phyloP scores from a whole-genome alignment of 2,113 vertebrate genomes.

The Sylvia atricapilla region DNA sequence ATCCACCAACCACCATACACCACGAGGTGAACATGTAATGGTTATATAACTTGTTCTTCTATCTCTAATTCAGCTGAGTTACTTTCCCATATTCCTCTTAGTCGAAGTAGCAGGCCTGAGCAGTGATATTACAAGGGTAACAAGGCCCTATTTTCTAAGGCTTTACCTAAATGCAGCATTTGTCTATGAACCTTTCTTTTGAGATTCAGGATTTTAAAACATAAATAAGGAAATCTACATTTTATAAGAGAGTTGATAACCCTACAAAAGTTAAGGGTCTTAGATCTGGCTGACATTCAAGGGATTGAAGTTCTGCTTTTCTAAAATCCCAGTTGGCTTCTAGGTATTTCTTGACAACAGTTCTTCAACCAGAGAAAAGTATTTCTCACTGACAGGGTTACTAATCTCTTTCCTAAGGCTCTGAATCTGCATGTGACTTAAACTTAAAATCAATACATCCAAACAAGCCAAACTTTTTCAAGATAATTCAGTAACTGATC shows the following conservation, averaged over 20 bases:
- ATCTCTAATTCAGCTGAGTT: background rate
- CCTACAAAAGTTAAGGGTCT: background rate
- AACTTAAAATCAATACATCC: background rate
- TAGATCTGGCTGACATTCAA: background rate
- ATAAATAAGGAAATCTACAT: background rate
- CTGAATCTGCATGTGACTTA: background rate
- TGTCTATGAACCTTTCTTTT: background rate
- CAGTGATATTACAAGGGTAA: too few species aligned
- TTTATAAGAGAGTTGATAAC: background rate
- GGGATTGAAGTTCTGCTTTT: background rate
- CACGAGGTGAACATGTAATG: accelerated
- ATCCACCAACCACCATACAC: background rate
- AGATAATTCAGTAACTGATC: background rate
- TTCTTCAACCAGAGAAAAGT: background rate
- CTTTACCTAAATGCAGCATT: background rate
- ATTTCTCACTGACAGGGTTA: background rate
- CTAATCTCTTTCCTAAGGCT: background rate
- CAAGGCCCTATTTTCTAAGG: background rate
- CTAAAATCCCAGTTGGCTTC: background rate
- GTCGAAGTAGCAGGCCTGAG: background rate
- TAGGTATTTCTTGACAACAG: background rate
- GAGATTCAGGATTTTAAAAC: background rate
- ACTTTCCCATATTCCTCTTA: background rate
- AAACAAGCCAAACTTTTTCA: background rate
- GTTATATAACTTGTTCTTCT: background rate